Conservation (phyloP, 2,113 vertebrate species). For the Drymodes brunneopygia region DNA sequence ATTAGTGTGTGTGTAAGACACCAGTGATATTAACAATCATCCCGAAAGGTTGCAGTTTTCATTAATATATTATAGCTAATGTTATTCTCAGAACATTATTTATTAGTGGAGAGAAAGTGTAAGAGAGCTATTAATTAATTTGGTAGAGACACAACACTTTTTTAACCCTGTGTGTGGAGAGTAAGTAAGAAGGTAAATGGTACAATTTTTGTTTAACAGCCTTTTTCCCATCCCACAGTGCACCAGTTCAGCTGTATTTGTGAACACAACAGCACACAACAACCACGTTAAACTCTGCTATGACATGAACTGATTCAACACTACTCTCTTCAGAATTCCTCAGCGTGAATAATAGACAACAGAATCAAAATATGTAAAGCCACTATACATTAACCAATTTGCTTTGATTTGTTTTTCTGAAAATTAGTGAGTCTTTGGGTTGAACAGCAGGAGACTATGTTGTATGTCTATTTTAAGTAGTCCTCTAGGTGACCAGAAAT, state of each 20-base stretch:
- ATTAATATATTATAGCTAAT: not conserved
- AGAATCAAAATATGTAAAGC: not conserved
- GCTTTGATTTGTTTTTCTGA: not conserved
- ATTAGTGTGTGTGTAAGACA: not conserved
- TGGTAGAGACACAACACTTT: not conserved
- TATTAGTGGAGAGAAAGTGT: not conserved
- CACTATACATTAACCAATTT: not conserved
- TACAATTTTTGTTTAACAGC: rapidly evolving
- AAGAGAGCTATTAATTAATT: not conserved
- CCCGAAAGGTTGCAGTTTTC: not conserved
- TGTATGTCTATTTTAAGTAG: not conserved
- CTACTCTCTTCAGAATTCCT: not conserved
- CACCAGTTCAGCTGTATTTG: not conserved
- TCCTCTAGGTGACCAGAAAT: not conserved
- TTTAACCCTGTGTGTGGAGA: not conserved
- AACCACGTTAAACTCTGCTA: not conserved
- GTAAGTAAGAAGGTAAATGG: not conserved
- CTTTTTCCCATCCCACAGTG: not conserved
- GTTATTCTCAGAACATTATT: not conserved
- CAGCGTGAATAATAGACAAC: not conserved
- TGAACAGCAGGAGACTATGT: not conserved
- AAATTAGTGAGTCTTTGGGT: not conserved
- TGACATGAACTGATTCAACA: not conserved
- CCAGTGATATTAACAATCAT: not conserved
- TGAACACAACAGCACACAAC: not conserved